Conservation (phyloP, 2,797 vertebrate genomes). For the Cichlasoma orientale region DNA sequence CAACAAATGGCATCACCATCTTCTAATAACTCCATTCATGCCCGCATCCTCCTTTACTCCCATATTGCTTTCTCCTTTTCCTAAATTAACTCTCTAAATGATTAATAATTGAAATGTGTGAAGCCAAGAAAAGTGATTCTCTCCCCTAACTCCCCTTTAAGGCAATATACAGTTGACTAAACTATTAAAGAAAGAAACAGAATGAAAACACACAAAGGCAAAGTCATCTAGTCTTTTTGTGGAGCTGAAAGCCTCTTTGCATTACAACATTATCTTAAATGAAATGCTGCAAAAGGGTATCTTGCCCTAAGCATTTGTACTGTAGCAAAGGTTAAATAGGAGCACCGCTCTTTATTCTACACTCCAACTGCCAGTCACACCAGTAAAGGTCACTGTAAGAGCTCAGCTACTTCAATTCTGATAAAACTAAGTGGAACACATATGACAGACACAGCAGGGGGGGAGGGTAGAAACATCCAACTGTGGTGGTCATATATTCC, state of each 20-base stretch:
- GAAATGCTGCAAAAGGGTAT: slow-evolving; percentile 57
- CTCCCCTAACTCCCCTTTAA: slow-evolving; percentile 7
- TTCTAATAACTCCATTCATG: neutral
- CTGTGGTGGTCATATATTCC: neutral
- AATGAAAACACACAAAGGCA: slow-evolving; percentile 42
- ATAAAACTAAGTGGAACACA: neutral
- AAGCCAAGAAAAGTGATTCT: slow-evolving; percentile 31
- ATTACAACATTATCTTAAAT: slow-evolving; percentile 63
- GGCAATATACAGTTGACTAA: slow-evolving; percentile 31
- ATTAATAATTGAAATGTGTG: slow-evolving; percentile 51
- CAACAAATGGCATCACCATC: neutral
- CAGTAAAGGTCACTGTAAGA: slow-evolving; percentile 56
- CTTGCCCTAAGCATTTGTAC: slow-evolving; percentile 49
- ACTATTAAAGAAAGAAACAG: slow-evolving; percentile 36
- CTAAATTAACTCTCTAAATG: slow-evolving; percentile 26
- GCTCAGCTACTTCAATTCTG: slow-evolving; percentile 16
- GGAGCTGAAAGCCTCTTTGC: slow-evolving; percentile 48
- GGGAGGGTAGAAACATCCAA: neutral
- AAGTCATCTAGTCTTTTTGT: slow-evolving; percentile 49
- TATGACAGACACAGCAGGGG: neutral
- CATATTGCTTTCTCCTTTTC: slow-evolving; percentile 4
- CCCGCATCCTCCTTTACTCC: slow-evolving; percentile 1
- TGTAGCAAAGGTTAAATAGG: slow-evolving; percentile 49
- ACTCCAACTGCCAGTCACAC: slow-evolving; percentile 32
- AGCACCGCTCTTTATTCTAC: slow-evolving; percentile 37